These are phyloP conservation scores for Arbacia lixula DNA, from an alignment of 53 echinoderm and acorn worm genomes.

Conservation along the genomic window DNA sequence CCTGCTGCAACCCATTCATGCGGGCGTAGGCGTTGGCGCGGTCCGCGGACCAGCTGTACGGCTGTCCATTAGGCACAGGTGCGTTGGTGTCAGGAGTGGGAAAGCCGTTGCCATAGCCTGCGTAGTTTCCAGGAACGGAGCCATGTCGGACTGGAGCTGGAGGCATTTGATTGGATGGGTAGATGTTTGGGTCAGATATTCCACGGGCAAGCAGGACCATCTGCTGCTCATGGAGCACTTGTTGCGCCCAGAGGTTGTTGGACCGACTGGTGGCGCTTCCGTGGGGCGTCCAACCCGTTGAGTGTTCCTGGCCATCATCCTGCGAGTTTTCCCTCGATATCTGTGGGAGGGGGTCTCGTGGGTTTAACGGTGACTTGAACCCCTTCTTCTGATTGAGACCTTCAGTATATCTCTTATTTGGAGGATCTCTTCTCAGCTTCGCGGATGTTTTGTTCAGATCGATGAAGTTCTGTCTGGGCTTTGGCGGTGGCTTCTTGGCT, in stretches of 20 bases:
- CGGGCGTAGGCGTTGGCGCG: slow-evolving; percentile 80
- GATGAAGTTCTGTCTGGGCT: slow-evolving; percentile 76
- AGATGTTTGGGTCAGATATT: slow-evolving; percentile 82
- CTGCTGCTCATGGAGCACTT: slow-evolving; percentile 70
- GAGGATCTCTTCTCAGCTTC: slow-evolving; percentile 66
- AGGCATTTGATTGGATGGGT: slow-evolving; percentile 6
- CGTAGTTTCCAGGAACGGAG: slow-evolving; percentile 32
- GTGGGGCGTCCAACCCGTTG: slow-evolving; percentile 56
- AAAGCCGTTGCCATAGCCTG: slow-evolving; percentile 8
- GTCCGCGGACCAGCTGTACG: slow-evolving; percentile 91
- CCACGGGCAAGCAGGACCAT: slow-evolving; percentile 69
- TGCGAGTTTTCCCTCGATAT: slow-evolving; percentile 76
- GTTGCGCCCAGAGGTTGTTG: slow-evolving; percentile 75
- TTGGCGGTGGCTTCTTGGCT: slow-evolving; percentile 52
- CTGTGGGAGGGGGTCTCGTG: slow-evolving; percentile 74
- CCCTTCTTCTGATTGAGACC: slow-evolving; percentile 57
- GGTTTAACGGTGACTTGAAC: slow-evolving; percentile 63
- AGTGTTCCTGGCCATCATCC: slow-evolving; percentile 54
- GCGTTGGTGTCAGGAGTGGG: slow-evolving; percentile 11
- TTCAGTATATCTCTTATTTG: slow-evolving; percentile 66
- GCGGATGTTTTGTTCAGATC: slow-evolving; percentile 69
- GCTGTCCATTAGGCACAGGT: slow-evolving; percentile 50
- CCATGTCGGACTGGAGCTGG: slow-evolving; percentile 1
- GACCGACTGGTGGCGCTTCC: slow-evolving; percentile 61
- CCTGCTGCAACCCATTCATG: slow-evolving; percentile 63